These are phyloP conservation scores for Leptoteleia sp. DNA, from an alignment of 1,140 invertebrate genomes.

Conservation along the genomic window DNA sequence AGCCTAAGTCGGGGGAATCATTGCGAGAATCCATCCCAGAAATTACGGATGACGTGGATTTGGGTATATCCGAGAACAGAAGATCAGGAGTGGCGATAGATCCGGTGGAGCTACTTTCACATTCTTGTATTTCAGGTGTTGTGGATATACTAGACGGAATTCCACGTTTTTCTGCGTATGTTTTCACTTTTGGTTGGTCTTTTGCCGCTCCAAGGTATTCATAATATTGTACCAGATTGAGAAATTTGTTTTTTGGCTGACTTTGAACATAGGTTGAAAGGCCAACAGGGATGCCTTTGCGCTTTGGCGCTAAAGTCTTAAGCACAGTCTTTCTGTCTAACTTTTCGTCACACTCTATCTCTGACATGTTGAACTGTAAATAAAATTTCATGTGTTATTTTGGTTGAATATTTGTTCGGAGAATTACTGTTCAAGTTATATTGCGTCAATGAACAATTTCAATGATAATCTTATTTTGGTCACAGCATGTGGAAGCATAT, in stretches of 20 bases:
- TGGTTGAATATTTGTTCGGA: too few relatives aligned
- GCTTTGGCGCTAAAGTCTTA: constrained; percentile 12
- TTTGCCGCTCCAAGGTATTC: constrained; percentile 19
- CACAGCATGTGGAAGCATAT: too few relatives aligned
- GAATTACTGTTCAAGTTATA: too few relatives aligned
- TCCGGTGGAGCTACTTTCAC: constrained; percentile 15
- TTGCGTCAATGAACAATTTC: too few relatives aligned
- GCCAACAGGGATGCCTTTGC: constrained; percentile 8
- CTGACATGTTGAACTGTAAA: too few relatives aligned
- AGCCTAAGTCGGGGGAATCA: constrained; percentile 40
- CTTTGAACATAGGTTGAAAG: too few relatives aligned
- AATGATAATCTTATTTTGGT: too few relatives aligned
- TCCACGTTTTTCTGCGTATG: not conserved
- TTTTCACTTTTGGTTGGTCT: not conserved
- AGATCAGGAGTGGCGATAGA: constrained; percentile 21
- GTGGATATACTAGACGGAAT: constrained; percentile 15
- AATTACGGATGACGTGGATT: constrained; percentile 32
- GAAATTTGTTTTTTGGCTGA: constrained; percentile 26
- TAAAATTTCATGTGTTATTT: too few relatives aligned
- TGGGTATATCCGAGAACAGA: constrained; percentile 5
- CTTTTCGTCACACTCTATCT: not conserved
- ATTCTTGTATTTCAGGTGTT: constrained; percentile 22
- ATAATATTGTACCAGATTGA: constrained; percentile 25
- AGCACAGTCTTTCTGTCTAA: constrained; percentile 14
- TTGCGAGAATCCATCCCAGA: constrained; percentile 12